A percentile compares a stretch with the other conserved stretches of the same genome.
Evolutionary conservation across 2,888 invertebrate genomes (phyloP).

Genomic region (Alcis repandata): DNA sequence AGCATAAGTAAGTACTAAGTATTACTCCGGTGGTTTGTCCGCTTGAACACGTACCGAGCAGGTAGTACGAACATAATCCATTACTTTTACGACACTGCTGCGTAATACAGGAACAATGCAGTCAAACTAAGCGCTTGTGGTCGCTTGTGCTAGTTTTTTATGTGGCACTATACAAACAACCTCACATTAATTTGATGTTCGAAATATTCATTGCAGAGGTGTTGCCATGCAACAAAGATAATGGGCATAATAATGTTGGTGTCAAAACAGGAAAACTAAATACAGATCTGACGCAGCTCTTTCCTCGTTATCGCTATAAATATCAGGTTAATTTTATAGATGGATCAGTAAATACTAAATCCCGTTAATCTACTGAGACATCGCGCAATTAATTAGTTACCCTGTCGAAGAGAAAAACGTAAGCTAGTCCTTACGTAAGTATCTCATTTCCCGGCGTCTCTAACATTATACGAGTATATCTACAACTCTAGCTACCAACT

Average conservation of each 20-base stretch:
- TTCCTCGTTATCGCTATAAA: not conserved
- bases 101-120: conserved; percentile 49
- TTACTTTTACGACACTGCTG: conserved; percentile 52
- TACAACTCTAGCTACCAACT: too few species aligned
- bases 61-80: conserved; percentile 46
- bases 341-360: too few species aligned
- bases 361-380: too few species aligned
- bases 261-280: conserved; percentile 1
- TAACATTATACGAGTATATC: too few species aligned
- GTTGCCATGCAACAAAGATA: not conserved
- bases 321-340: too few species aligned
- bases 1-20: conserved; percentile 7
- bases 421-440: too few species aligned
- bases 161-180: conserved; percentile 12
- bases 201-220: conserved; percentile 2
- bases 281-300: not conserved
- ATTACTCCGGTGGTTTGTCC: conserved; percentile 33
- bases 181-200: conserved; percentile 1
- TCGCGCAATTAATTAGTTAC: too few species aligned
- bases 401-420: too few species aligned
- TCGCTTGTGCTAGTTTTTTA: conserved; percentile 33
- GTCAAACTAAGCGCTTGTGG: conserved; percentile 44
- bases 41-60: conserved; percentile 42
- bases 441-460: too few species aligned
- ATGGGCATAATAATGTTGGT: not conserved